phyloP scores from a whole-genome alignment of 2,888 invertebrate species.

The Tachystola acroxantha region DNA sequence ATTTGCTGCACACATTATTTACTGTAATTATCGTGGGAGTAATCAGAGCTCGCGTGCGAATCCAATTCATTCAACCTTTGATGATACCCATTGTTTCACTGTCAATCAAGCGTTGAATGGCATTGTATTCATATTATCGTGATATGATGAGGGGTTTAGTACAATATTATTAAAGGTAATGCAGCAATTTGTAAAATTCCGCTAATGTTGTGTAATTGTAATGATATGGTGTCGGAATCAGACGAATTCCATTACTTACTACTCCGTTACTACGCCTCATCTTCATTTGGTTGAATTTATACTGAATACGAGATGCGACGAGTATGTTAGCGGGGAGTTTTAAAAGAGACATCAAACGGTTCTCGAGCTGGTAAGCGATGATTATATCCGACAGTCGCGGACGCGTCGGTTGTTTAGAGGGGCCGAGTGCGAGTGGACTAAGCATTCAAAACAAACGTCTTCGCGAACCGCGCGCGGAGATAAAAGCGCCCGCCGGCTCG shows the following conservation, averaged over 20 bases:
- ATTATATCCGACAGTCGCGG: slow-evolving; percentile 47
- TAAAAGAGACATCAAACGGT: slow-evolving; percentile 60
- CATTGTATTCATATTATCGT: slow-evolving; percentile 8
- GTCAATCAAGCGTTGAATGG: slow-evolving; percentile 14
- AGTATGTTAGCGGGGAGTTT: slow-evolving; percentile 23
- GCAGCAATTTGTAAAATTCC: background rate
- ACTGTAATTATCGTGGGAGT: slow-evolving; percentile 69
- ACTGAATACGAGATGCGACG: slow-evolving; percentile 4
- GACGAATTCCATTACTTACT: background rate
- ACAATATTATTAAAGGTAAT: background rate
- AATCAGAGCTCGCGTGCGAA: slow-evolving; percentile 46
- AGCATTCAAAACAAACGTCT: slow-evolving; percentile 53
- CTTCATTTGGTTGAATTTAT: background rate
- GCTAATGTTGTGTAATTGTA: background rate
- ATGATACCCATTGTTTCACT: slow-evolving; percentile 37
- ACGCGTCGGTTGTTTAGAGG: slow-evolving; percentile 26
- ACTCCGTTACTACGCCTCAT: background rate
- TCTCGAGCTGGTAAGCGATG: slow-evolving; percentile 46
- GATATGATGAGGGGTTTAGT: slow-evolving; percentile 7
- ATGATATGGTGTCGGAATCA: background rate
- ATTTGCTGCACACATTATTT: slow-evolving; percentile 67
- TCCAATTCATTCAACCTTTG: slow-evolving; percentile 35
- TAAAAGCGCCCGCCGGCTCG: slow-evolving; percentile 37
- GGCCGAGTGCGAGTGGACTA: slow-evolving; percentile 17
- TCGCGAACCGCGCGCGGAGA: slow-evolving; percentile 47